Conservation (phyloP, 2,113 vertebrate species). For the Etia nguti region DNA sequence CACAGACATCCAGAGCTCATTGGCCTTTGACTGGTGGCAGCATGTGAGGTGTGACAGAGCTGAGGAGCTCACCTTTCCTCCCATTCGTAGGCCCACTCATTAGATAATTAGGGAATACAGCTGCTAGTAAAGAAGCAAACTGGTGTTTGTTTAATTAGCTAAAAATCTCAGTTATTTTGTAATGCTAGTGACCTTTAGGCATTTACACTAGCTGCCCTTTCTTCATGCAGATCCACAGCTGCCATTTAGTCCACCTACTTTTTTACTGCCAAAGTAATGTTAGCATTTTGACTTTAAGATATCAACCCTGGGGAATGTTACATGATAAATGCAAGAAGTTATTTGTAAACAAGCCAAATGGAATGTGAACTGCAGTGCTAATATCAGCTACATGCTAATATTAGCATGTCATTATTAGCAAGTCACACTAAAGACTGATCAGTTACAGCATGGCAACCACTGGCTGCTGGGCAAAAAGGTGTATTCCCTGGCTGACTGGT, state of each 20-base stretch:
- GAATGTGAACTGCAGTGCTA: neutral
- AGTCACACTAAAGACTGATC: neutral
- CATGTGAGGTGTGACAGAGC: neutral
- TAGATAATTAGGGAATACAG: neutral
- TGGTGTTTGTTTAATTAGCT: neutral
- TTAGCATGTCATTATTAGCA: neutral
- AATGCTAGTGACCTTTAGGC: neutral
- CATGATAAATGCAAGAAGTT: neutral
- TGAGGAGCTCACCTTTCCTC: neutral
- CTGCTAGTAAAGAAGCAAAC: neutral
- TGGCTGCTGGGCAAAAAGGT: neutral
- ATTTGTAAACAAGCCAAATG: neutral
- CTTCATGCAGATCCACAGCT: neutral
- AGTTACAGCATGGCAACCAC: neutral
- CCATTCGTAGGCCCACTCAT: neutral
- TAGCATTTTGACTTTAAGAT: neutral
- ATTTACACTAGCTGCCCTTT: neutral
- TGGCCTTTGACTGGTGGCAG: neutral
- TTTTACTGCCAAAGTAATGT: neutral
- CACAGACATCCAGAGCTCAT: neutral
- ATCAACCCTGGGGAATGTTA: neutral
- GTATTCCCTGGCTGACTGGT: neutral
- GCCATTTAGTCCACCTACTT: neutral
- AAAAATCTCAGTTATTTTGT: neutral
- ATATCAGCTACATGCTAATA: neutral